phyloP scores from a whole-genome alignment of 1,140 invertebrate species.

The Spodoptera litura region DNA sequence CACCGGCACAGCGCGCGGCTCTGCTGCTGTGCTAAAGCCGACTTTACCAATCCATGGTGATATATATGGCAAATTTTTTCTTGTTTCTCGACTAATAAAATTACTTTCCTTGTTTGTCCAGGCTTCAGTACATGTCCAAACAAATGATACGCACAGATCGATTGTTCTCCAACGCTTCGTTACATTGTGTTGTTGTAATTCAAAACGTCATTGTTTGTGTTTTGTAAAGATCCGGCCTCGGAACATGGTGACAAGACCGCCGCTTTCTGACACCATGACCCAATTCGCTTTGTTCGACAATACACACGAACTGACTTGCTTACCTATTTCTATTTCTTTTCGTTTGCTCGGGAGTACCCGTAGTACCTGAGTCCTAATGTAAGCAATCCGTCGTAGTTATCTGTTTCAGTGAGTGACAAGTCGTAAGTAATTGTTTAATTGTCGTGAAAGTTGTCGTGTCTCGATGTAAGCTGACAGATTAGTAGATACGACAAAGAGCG shows the following conservation, averaged over 20 bases:
- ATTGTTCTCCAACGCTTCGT: neutral
- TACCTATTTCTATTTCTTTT: neutral
- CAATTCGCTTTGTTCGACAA: neutral
- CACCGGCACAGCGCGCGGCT: neutral
- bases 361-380: neutral
- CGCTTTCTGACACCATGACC: conserved; percentile 31
- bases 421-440: neutral
- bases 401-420: neutral
- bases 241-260: neutral
- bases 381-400: conserved; percentile 2
- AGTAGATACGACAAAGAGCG: neutral
- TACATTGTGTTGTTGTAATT: neutral
- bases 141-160: too few species aligned
- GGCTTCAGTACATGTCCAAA: neutral
- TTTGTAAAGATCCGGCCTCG: conserved; percentile 15
- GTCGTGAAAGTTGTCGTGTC: conserved; percentile 5
- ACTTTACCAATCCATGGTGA: too few species aligned
- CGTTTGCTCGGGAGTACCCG: neutral
- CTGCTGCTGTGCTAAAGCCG: neutral
- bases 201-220: conserved; percentile 20
- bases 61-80: too few species aligned
- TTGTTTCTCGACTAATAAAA: too few species aligned
- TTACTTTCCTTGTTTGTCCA: too few species aligned
- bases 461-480: conserved; percentile 6
- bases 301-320: neutral